phyloP scores from a whole-genome alignment of 2,113 vertebrate genomes.

The Tiliqua scincoides region DNA sequence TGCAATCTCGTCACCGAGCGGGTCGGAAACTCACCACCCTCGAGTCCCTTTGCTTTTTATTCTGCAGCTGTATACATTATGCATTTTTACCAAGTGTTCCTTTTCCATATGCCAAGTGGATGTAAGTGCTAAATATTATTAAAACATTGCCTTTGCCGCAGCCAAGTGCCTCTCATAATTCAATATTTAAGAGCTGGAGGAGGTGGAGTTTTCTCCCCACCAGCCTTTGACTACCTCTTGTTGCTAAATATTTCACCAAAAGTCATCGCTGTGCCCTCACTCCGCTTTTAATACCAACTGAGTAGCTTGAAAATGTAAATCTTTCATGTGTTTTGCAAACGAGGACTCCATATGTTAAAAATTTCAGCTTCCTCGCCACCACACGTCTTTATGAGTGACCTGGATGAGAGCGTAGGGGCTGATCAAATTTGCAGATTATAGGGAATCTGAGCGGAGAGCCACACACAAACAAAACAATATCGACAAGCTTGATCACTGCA shows the following conservation, averaged over 20 bases:
- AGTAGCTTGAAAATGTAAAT: conserved; percentile 6
- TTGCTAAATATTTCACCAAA: conserved; percentile 45
- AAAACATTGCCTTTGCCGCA: conserved; percentile 28
- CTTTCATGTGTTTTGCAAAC: background rate
- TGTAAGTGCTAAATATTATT: conserved; percentile 38
- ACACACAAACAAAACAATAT: too few species aligned
- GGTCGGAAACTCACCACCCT: background rate
- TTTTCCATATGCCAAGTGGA: conserved; percentile 40
- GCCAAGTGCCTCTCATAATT: conserved; percentile 27
- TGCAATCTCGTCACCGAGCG: conserved; percentile 32
- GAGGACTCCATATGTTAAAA: conserved; percentile 10
- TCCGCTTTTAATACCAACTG: background rate
- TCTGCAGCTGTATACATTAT: background rate
- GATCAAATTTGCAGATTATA: too few species aligned
- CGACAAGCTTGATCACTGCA: too few species aligned
- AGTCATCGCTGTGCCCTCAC: background rate
- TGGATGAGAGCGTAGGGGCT: too few species aligned
- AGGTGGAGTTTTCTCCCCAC: background rate
- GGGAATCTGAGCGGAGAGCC: too few species aligned
- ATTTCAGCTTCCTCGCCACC: background rate
- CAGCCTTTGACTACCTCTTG: background rate
- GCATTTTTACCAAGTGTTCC: conserved; percentile 25
- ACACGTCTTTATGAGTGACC: background rate
- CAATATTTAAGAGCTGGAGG: conserved; percentile 47
- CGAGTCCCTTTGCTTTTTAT: background rate